A percentile compares a stretch with the other conserved stretches of the same genome.
phyloP scores from a whole-genome alignment of 2,797 vertebrate species.

The Holocentrus rufus region DNA sequence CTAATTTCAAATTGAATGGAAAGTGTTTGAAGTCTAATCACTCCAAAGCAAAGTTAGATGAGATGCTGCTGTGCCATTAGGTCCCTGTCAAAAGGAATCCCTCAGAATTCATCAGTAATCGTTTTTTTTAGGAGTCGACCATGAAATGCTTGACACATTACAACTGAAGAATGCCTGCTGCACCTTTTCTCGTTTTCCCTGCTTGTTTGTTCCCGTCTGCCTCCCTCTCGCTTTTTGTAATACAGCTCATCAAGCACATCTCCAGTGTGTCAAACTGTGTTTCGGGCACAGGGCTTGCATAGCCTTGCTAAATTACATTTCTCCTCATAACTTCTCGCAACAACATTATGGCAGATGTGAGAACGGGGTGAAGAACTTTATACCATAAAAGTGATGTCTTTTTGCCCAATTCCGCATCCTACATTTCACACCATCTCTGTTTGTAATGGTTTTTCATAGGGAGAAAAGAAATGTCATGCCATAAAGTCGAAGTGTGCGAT shows the following conservation, averaged over 20 bases:
- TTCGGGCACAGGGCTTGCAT: conserved; percentile 31
- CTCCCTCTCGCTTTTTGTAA: conserved; percentile 50
- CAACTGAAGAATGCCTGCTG: conserved; percentile 13
- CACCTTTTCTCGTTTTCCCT: conserved; percentile 16
- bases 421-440: conserved; percentile 20
- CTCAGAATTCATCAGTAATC: conserved; percentile 29
- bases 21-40: conserved; percentile 49
- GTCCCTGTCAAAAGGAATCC: conserved; percentile 46
- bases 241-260: conserved; percentile 52
- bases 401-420: conserved; percentile 7
- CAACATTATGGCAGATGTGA: conserved; percentile 21
- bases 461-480: conserved; percentile 1
- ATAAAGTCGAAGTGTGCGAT: conserved; percentile 18
- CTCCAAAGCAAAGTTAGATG: conserved; percentile 29
- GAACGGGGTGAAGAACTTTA: conserved; percentile 28
- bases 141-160: conserved; percentile 30
- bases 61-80: conserved; percentile 49
- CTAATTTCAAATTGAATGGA: conserved; percentile 50
- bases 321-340: conserved; percentile 25
- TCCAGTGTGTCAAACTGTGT: conserved; percentile 52
- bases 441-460: conserved; percentile 1
- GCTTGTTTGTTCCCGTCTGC: conserved; percentile 55
- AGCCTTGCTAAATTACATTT: conserved; percentile 44
- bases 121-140: conserved; percentile 24
- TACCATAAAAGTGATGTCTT: conserved; percentile 23